phyloP scores from a whole-genome alignment of 2,797 vertebrate species.

The Masticophis lateralis region DNA sequence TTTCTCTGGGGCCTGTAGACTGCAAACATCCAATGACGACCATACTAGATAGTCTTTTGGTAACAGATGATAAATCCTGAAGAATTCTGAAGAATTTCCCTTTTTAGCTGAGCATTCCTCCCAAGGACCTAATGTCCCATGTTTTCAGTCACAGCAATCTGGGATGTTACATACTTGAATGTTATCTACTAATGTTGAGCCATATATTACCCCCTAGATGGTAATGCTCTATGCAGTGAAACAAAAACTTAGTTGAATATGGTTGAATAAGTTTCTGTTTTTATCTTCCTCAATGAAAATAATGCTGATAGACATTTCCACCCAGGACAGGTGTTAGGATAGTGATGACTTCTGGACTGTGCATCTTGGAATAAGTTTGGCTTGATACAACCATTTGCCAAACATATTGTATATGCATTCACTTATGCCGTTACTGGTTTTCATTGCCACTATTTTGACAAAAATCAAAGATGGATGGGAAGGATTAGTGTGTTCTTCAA shows the following conservation, averaged over 20 bases:
- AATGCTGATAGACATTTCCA: background rate
- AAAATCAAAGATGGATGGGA: background rate
- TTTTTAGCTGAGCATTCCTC: background rate
- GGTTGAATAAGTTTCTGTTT: background rate
- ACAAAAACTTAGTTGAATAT: background rate
- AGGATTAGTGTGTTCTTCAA: background rate
- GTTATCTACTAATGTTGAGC: background rate
- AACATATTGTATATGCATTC: background rate
- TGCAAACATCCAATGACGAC: background rate
- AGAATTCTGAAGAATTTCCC: background rate
- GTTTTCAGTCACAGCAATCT: background rate
- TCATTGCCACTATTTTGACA: background rate
- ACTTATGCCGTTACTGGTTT: background rate
- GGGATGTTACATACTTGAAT: background rate
- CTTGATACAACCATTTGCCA: background rate
- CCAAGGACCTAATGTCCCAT: background rate
- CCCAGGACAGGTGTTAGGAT: background rate
- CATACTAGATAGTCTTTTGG: background rate
- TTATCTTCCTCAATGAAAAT: background rate
- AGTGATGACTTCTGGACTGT: background rate
- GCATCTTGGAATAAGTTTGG: background rate
- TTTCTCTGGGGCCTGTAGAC: background rate
- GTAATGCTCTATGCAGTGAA: background rate
- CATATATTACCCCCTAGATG: background rate
- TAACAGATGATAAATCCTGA: background rate